These are phyloP conservation scores for Trissolcus basalis DNA, from an alignment of 1,140 invertebrate genomes.

Conservation along the genomic window DNA sequence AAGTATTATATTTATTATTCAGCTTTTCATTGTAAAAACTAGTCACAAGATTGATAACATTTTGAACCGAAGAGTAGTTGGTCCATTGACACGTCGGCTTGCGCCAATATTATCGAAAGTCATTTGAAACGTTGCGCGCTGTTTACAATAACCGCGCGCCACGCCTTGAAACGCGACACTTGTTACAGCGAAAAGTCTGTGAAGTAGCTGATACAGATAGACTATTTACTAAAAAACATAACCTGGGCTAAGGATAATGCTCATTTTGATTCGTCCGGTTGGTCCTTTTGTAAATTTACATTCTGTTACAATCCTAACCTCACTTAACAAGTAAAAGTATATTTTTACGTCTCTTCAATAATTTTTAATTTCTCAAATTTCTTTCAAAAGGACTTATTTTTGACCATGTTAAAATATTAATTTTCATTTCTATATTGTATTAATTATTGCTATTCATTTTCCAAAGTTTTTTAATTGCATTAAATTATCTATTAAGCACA, in stretches of 20 bases:
- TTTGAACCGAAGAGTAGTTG: background rate
- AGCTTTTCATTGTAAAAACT: background rate
- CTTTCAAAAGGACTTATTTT: too few relatives aligned
- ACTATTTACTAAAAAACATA: background rate
- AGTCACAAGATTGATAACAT: constrained; percentile 1
- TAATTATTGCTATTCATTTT: too few relatives aligned
- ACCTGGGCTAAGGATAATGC: background rate
- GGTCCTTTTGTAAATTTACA: too few relatives aligned
- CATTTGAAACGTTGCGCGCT: constrained; percentile 34
- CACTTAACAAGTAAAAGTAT: too few relatives aligned
- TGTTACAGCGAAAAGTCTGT: constrained; percentile 7
- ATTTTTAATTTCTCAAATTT: too few relatives aligned
- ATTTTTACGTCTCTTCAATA: too few relatives aligned
- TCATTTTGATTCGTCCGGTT: too few relatives aligned
- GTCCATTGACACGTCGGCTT: background rate
- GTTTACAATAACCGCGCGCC: constrained; percentile 51
- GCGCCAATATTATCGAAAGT: constrained; percentile 9
- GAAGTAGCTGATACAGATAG: background rate
- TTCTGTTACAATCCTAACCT: too few relatives aligned
- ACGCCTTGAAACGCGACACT: constrained; percentile 41
- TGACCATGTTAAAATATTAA: too few relatives aligned
- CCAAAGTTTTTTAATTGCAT: too few relatives aligned
- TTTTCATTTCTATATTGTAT: too few relatives aligned
- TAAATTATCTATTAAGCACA: too few relatives aligned
- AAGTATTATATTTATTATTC: constrained; percentile 36